Base-by-base conservation (phyloP, 2,797 vertebrate species). In the Mareca strepera region DNA sequence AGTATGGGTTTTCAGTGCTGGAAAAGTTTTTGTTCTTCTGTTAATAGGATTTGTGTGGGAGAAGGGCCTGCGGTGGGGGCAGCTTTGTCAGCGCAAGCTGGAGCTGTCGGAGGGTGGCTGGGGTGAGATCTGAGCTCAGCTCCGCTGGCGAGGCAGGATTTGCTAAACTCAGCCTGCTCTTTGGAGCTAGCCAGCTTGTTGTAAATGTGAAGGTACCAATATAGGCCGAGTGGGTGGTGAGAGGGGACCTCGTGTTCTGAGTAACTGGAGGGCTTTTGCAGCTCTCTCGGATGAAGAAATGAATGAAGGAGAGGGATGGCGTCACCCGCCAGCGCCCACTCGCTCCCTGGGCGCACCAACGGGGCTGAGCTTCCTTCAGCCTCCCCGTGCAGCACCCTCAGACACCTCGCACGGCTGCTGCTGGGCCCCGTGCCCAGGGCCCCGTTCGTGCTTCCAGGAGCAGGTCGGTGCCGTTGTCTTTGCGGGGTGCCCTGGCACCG, bases 391-490 rank as follows among this genome's bases (percentile, higher is more conserved):
- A 70, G 92, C 92, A 35, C 67, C 77, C 46, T 52, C 11, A 16
- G 75, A 83, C 2, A 59, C 31, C 12, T 4, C 1, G 0, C 3
- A 44, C 46, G 48, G 29, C 37, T 70, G 55, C 39, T 14, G 17
- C n/a, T 1, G 3, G 28, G 26, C 41, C 43, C n/a, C 0, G 0
- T 17, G 35, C 21, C 17, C 21, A 0, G 35, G 33, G 37, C 79
- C 93, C 93, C 89, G 95, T 95, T 92, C 9, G 2, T 2, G 28
- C 28, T 93, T 84, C 95, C 94, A 94, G 92, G 95, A 93, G 94
- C 88, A 56, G 73, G 20, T 72, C 18, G 84, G 33, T 93, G 81
- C 90, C 86, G 79, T 78, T 67, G 17, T 14, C 81, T 33, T 66
- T 3, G 79, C 50, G 39, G 15, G 37, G 17, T 4, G 76, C 46